A percentile compares a stretch with the other conserved stretches of the same genome.
Evolutionary conservation across 2,888 invertebrate genomes (phyloP).

Genomic region (Adineta ricciae): DNA sequence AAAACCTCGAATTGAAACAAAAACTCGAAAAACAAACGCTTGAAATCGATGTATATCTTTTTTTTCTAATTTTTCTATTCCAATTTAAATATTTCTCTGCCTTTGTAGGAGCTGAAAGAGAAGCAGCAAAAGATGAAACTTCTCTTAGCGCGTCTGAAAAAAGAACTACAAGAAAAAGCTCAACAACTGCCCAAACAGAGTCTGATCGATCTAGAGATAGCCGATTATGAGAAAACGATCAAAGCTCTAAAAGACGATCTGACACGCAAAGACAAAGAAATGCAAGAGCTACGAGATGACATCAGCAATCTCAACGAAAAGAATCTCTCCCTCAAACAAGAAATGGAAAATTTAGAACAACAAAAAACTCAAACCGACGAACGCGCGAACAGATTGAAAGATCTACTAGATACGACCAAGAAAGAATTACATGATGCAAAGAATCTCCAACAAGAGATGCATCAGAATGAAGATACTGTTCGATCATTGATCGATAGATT

Average conservation of each 20-base stretch:
- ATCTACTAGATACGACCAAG: conserved; percentile 57
- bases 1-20: neutral
- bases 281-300: conserved; percentile 42
- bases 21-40: neutral
- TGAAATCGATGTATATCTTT: neutral
- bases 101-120: neutral
- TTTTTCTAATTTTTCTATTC: too few relatives aligned
- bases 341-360: conserved; percentile 31
- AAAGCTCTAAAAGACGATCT: conserved; percentile 52
- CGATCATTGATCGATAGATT: neutral
- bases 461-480: neutral
- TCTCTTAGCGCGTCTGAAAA: neutral
- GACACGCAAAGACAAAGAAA: conserved; percentile 41
- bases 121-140: neutral
- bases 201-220: conserved; percentile 71
- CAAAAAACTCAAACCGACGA: conserved; percentile 36
- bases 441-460: conserved; percentile 36
- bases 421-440: conserved; percentile 55
- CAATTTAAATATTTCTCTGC: neutral
- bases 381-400: conserved; percentile 46
- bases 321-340: neutral
- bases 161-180: conserved; percentile 1
- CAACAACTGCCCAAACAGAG: conserved; percentile 19
- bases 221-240: conserved; percentile 67
- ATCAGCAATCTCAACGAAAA: conserved; percentile 35